Evolutionary conservation across 2,797 vertebrate genomes (phyloP).

Genomic region (Sebastolobus alascanus): DNA sequence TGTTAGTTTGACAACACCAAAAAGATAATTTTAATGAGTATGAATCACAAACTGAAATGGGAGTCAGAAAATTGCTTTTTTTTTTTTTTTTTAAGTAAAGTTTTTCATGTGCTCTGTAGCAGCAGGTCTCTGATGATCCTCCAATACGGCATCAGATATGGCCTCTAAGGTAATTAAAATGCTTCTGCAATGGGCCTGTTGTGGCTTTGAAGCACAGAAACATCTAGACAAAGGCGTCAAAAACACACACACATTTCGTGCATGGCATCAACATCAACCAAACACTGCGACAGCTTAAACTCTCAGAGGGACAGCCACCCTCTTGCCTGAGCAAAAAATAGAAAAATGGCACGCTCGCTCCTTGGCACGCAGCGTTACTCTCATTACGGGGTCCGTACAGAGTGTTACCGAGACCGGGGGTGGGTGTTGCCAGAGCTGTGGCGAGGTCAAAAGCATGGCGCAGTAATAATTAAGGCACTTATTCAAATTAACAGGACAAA

Average conservation of each 20-base stretch:
- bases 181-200: slow-evolving; percentile 20
- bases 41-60: neutral
- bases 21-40: neutral
- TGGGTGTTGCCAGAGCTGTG: slow-evolving; percentile 57
- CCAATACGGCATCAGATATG: slow-evolving; percentile 35
- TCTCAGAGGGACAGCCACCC: slow-evolving; percentile 56
- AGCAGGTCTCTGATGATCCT: slow-evolving; percentile 37
- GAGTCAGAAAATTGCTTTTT: neutral
- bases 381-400: slow-evolving; percentile 64
- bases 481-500: slow-evolving; percentile 73
- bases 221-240: slow-evolving; percentile 45
- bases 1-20: neutral
- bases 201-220: slow-evolving; percentile 25
- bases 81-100: slow-evolving; percentile 7
- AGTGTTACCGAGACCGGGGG: slow-evolving; percentile 55
- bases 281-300: slow-evolving; percentile 57
- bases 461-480: slow-evolving; percentile 75
- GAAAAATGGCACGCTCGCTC: slow-evolving; percentile 68
- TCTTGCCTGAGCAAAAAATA: slow-evolving; percentile 62
- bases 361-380: slow-evolving; percentile 67
- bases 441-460: slow-evolving; percentile 66
- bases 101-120: slow-evolving; percentile 16
- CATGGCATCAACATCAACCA: slow-evolving; percentile 49
- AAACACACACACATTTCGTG: slow-evolving; percentile 13
- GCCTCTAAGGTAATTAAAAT: slow-evolving; percentile 27